Conservation (phyloP, 2,113 vertebrate species). For the Cyprinus carpio region DNA sequence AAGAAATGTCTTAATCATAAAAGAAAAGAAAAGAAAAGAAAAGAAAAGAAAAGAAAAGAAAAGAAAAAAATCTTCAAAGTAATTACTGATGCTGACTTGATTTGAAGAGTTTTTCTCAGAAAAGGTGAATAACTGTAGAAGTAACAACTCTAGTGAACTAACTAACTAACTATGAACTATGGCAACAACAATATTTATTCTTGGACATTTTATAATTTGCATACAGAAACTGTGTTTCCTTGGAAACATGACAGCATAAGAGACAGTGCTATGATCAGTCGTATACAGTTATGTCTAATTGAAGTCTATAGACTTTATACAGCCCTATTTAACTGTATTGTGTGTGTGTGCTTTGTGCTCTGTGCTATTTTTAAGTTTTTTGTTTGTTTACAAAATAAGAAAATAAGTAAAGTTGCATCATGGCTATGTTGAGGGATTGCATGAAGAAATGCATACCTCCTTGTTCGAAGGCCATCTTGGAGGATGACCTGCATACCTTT, state of each 20-base stretch:
- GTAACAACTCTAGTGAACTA: not conserved
- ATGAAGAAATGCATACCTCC: too few relatives aligned
- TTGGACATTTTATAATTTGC: slow-evolving; percentile 1
- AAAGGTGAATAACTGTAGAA: not conserved
- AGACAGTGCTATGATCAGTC: not conserved
- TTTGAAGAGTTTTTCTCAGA: not conserved
- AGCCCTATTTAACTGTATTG: not conserved
- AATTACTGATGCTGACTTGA: not conserved
- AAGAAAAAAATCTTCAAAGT: not conserved
- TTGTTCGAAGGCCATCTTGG: too few relatives aligned
- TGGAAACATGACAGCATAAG: slow-evolving; percentile 28
- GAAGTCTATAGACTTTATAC: not conserved
- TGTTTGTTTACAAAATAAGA: too few relatives aligned
- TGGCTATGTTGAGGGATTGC: too few relatives aligned
- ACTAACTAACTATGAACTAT: too few relatives aligned
- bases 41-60: too few relatives aligned
- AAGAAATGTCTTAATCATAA: not conserved
- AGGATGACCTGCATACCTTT: too few relatives aligned
- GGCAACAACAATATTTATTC: not conserved
- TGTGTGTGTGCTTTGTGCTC: too few relatives aligned
- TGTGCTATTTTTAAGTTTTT: too few relatives aligned
- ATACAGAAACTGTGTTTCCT: slow-evolving; percentile 19
- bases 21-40: too few relatives aligned
- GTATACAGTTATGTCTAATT: not conserved
- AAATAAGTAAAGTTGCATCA: too few relatives aligned